phyloP scores from a whole-genome alignment of 92 coral and sea anemone species.

The Parazoanthus atlanticus region DNA sequence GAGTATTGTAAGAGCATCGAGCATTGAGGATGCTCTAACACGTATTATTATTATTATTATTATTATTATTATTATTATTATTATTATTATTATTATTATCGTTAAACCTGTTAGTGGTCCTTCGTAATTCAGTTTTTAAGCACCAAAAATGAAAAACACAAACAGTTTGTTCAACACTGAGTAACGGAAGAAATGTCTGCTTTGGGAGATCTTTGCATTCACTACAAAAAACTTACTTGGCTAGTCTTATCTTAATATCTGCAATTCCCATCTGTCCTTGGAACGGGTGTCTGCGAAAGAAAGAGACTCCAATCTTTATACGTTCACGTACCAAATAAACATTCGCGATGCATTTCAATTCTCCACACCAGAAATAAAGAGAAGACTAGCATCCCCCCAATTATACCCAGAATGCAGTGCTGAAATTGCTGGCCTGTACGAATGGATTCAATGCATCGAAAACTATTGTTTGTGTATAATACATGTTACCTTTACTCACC shows the following conservation, averaged over 20 bases:
- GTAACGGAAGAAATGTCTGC: not conserved
- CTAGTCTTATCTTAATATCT: constrained; percentile 80
- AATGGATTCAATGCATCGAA: no score
- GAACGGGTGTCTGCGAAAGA: constrained; percentile 76
- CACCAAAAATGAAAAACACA: no score
- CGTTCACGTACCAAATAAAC: not conserved
- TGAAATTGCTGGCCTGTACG: not conserved
- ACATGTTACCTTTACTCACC: no score
- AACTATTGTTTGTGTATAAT: no score
- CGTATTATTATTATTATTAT: no score
- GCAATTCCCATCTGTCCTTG: constrained; percentile 88
- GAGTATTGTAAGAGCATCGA: no score
- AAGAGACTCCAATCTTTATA: not conserved
- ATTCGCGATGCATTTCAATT: not conserved
- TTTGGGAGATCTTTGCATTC: not conserved
- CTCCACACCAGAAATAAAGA: not conserved
- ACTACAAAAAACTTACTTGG: constrained; percentile 58
- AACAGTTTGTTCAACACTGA: no score
- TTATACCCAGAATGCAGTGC: not conserved
- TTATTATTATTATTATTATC: no score
- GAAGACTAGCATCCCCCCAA: not conserved
- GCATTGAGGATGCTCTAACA: no score
- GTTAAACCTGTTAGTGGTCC: no score
- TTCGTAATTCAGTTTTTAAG: no score
- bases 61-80: no score